These are phyloP conservation scores for Tichodroma muraria DNA, from an alignment of 2,113 vertebrate species.

Conservation along the genomic window DNA sequence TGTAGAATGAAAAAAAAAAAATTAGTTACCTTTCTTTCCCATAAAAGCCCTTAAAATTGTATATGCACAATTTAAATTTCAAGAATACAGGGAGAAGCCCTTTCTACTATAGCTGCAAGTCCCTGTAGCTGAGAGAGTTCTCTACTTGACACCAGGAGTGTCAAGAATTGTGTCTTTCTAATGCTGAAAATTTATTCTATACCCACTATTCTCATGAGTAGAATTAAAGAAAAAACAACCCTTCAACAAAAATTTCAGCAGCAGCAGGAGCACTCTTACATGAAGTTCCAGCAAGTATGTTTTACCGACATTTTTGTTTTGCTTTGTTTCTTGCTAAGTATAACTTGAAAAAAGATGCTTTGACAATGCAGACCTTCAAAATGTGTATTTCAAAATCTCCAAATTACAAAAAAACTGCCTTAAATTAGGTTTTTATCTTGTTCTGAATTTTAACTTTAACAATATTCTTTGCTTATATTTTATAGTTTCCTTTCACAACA, in stretches of 20 bases:
- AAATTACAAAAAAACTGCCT: neutral
- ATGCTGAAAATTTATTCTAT: neutral
- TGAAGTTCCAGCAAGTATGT: neutral
- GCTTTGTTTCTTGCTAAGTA: neutral
- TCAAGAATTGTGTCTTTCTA: neutral
- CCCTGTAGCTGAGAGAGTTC: neutral
- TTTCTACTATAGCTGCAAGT: neutral
- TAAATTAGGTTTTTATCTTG: neutral
- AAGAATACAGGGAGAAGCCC: neutral
- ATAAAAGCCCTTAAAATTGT: neutral
- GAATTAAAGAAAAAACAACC: neutral
- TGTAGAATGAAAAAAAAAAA: neutral
- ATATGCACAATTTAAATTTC: neutral
- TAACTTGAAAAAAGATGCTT: neutral
- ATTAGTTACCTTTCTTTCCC: neutral
- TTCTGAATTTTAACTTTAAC: neutral
- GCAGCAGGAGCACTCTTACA: neutral
- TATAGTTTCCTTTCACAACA: neutral
- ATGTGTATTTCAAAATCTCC: neutral
- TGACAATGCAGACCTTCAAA: neutral
- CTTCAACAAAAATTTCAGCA: neutral
- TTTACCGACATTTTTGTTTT: neutral
- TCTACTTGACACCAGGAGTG: neutral
- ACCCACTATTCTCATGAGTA: neutral
- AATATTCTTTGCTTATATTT: neutral